Evolutionary conservation across 2,888 invertebrate species (phyloP), one percentile per base, ranked within the genome.

Genomic region (Hyposoter didymator): DNA sequence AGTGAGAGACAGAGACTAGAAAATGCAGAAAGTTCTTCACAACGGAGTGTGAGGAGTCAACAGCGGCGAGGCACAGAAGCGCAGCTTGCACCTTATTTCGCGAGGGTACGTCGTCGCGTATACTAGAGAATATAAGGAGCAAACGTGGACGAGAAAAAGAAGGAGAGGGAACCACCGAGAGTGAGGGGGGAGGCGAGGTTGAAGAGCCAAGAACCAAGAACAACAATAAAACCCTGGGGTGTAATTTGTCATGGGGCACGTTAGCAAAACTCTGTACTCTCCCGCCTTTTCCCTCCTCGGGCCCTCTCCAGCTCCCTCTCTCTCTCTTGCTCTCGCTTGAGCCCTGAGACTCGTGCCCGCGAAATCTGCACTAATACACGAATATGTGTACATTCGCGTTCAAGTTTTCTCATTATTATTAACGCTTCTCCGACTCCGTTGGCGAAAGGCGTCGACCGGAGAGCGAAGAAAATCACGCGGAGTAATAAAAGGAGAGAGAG

Each of bases 391-490:
- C 86, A 83, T 84, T 80, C 78, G 81, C 59, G 73, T 69, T 84
- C 85, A 92, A 92, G 88, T 92, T 92, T 92, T 90, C 91, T 90
- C 92, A 92, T 92, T 92, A 92, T 92, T 92, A 92, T 92, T 91
- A 92, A 92, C 92, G 89, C 89, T 88, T 73, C 76, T 43, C 72
- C 32, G 62, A 72, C 52, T 59, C 47, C 59, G 52, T 79, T 75
- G 84, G 84, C 79, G 64, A 69, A 59, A 73, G 59, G 59, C 62
- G 49, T 22, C 39, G 62, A 76, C 75, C 69, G 45, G 19, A 79
- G 19, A 39, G 19, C 74, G 22, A 47, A 72, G 47, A 79, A 43
- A 78, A 43, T 69, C 78, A 43, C 59, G 72, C 72, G 19, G 35
- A 70, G 59, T 17, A 45, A 45, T 28, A 70, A n/a, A 52, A 49